Base-by-base conservation (phyloP, 2,797 vertebrate genomes). In the Anabacerthia variegaticeps region DNA sequence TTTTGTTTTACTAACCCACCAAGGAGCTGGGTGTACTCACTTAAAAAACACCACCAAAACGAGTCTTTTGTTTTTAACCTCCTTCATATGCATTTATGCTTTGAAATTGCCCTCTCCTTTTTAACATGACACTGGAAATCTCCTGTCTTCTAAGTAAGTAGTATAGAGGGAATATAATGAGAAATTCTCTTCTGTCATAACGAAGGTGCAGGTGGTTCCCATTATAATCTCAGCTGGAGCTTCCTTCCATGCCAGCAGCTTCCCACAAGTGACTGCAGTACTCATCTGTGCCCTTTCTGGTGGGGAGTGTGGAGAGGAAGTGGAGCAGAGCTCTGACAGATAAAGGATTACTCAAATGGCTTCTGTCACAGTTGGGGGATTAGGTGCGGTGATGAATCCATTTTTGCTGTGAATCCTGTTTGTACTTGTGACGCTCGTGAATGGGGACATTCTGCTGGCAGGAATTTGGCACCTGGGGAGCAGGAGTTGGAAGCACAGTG, bases 181-280 rank as follows among this genome's bases (percentile, higher is more conserved):
- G 72, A 91, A 91, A 68, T 83, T 67, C 56, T 92, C 32, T 91
- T 88, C 68, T 94, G 56, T 63, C 61, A 21, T 44, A 89, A 85
- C 1, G 10, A 77, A 69, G 46, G 56, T n/a, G 20, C 91, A 80
- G 75, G 61, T 96, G 89, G 81, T 96, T 97, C 92, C 86, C 65
- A 95, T 96, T 95, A 85, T 20, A 68, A 91, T 34, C 92, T 89
- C 93, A 80, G 92, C 89, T 93, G 91, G 93, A 93, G 52, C 61
- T 95, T 96, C 91, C 86, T 96, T 87, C 94, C 62, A 66, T 93
- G 87, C 78, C 92, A 94, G 66, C 92, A 95, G 71, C 82, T 94
- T 96, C 85, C 89, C 82, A 63, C 89, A 93, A 75, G 55, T 86
- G 65, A 85, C 63, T 58, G 27, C 54, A 63, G 23, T 19, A 16